phyloP scores from a whole-genome alignment of 2,888 invertebrate species.

The Calameuta pallipes region DNA sequence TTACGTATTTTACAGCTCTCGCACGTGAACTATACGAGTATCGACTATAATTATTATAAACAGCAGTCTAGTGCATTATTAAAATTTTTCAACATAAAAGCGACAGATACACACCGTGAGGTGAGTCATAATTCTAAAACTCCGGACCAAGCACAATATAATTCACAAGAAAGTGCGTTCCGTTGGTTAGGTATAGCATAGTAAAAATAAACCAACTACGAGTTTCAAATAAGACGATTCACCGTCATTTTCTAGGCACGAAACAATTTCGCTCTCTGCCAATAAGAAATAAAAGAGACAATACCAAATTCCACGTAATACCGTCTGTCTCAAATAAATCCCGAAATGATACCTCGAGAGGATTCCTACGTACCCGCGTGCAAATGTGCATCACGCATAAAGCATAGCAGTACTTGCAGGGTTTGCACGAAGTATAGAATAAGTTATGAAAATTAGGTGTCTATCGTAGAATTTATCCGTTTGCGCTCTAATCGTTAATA shows the following conservation, averaged over 20 bases:
- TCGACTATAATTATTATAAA: not conserved
- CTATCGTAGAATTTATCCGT: not conserved
- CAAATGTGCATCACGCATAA: not conserved
- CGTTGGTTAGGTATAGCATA: not conserved
- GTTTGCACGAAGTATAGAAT: not conserved
- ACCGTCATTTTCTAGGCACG: not conserved
- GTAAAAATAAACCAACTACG: not conserved
- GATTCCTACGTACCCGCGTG: not conserved
- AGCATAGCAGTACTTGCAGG: not conserved
- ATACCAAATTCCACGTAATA: not conserved
- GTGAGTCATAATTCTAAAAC: not conserved
- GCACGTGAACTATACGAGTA: not conserved
- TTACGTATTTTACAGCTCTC: not conserved
- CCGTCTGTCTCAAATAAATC: not conserved
- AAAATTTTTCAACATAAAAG: not conserved
- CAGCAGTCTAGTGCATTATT: not conserved
- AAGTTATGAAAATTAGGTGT: not conserved
- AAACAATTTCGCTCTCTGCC: not conserved
- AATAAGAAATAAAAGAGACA: not conserved
- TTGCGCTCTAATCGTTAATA: not conserved
- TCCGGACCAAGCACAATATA: not conserved
- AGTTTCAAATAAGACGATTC: not conserved
- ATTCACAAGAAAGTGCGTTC: not conserved
- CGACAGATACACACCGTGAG: not conserved
- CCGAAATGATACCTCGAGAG: not conserved